These are phyloP conservation scores for Allobates femoralis DNA, from an alignment of 2,797 vertebrate species.

Conservation along the genomic window DNA sequence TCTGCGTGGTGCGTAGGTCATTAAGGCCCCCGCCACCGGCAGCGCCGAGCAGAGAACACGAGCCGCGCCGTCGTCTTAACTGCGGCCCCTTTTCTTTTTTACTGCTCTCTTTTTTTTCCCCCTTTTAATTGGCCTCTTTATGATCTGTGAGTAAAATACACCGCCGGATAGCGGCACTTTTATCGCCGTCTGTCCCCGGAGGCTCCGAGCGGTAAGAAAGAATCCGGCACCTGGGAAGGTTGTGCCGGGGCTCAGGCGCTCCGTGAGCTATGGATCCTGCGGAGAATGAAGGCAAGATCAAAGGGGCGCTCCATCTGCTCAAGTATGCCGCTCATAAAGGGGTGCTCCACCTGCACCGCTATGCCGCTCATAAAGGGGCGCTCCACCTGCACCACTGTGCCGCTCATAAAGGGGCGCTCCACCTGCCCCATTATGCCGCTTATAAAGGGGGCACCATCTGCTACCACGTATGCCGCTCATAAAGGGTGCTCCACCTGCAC, in stretches of 20 bases:
- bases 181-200: slow-evolving; percentile 39
- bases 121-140: slow-evolving; percentile 59
- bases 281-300: too few relatives aligned
- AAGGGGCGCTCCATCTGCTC: not conserved
- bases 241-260: not conserved
- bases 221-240: slow-evolving; percentile 23
- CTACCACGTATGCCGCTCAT: too few relatives aligned
- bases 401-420: too few relatives aligned
- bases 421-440: too few relatives aligned
- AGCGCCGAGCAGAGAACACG: slow-evolving; percentile 10
- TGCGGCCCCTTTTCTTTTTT: slow-evolving; percentile 55
- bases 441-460: too few relatives aligned
- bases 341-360: not conserved
- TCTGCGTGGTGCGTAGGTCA: slow-evolving; percentile 10
- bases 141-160: slow-evolving; percentile 45
- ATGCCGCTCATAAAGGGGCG: not conserved
- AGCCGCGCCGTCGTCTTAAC: slow-evolving; percentile 34
- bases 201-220: not conserved
- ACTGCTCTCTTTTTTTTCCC: slow-evolving; percentile 42
- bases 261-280: not conserved
- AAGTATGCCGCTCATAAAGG: not conserved
- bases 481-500: not conserved
- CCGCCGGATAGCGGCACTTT: slow-evolving; percentile 36
- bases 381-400: not conserved
- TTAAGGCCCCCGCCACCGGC: slow-evolving; percentile 41